A percentile compares a stretch with the other conserved stretches of the same genome.
Conservation (phyloP, 2,113 vertebrate genomes). For the Proteles cristata region DNA sequence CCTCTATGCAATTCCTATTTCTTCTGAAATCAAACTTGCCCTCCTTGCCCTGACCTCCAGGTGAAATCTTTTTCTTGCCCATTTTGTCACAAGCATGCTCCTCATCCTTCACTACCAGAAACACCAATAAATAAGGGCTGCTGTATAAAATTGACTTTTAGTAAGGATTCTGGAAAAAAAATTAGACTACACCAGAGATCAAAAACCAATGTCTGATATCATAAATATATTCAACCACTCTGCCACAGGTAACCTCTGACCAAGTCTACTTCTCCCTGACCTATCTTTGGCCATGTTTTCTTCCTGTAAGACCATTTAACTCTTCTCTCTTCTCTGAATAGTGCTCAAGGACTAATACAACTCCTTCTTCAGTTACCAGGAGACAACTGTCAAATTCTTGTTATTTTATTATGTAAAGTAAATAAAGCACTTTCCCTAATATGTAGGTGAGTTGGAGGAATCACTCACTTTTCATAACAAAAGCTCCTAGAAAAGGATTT, state of each 20-base stretch:
- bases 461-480: slow-evolving; percentile 9
- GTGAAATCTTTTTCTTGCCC: neutral
- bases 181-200: neutral
- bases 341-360: neutral
- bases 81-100: neutral
- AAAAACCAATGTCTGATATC: neutral
- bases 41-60: neutral
- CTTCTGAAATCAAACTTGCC: neutral
- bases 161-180: neutral
- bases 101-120: neutral
- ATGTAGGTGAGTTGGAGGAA: neutral
- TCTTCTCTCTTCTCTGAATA: neutral
- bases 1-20: neutral
- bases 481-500: neutral
- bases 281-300: neutral
- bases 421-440: neutral
- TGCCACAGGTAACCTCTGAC: neutral
- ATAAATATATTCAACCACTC: neutral
- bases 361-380: neutral
- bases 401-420: neutral
- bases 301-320: neutral
- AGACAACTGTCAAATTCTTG: neutral
- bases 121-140: neutral
- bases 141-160: neutral
- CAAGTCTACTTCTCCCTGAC: neutral